These are phyloP conservation scores for Philopedon plagiatum DNA, from an alignment of 2,888 invertebrate genomes.

Conservation along the genomic window DNA sequence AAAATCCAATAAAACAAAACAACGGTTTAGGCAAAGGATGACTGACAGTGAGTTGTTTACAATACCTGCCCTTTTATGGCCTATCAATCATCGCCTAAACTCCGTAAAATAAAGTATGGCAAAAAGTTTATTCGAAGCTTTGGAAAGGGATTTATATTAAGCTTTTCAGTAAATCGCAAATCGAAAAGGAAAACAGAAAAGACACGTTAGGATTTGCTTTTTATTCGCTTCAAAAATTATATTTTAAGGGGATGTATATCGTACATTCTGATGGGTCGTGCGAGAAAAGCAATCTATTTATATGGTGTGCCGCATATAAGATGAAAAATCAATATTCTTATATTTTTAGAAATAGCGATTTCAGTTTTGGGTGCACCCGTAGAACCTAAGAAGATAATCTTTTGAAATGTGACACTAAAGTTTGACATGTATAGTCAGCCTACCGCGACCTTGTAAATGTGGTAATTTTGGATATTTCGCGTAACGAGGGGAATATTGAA, in stretches of 20 bases:
- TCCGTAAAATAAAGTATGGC: slow-evolving; percentile 21
- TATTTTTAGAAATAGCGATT: too few species aligned
- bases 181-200: slow-evolving; percentile 14
- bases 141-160: slow-evolving; percentile 13
- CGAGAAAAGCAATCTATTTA: not conserved
- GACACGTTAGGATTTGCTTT: slow-evolving; percentile 12
- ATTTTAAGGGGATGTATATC: not conserved
- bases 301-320: too few species aligned
- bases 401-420: too few species aligned
- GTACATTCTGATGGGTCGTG: not conserved
- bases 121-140: slow-evolving; percentile 8
- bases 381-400: too few species aligned
- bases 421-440: too few species aligned
- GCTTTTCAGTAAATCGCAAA: slow-evolving; percentile 12
- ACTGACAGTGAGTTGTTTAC: slow-evolving; percentile 33
- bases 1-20: slow-evolving; percentile 24
- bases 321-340: too few species aligned
- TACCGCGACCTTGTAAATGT: too few species aligned
- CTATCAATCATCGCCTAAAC: slow-evolving; percentile 36
- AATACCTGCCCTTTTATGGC: slow-evolving; percentile 27
- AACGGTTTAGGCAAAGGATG: slow-evolving; percentile 19
- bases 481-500: too few species aligned
- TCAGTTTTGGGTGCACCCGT: too few species aligned
- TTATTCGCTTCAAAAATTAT: slow-evolving; percentile 11
- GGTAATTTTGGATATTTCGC: too few species aligned